These are phyloP conservation scores for Hirtodrosophila alboralis DNA, from an alignment of 2,888 invertebrate species.

Conservation along the genomic window DNA sequence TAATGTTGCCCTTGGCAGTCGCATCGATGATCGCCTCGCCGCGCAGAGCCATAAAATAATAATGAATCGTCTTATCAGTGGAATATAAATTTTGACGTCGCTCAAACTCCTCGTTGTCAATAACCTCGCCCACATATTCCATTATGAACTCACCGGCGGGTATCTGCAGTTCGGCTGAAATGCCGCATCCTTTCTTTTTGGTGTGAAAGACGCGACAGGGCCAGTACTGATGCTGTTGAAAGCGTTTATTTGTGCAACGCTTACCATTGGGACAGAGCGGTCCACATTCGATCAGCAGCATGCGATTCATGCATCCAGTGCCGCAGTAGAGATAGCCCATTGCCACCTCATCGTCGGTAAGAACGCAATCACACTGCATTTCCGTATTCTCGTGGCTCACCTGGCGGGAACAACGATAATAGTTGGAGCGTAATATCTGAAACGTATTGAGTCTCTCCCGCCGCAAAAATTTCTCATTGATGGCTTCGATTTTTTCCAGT, in stretches of 20 bases:
- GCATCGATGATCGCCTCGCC: slow-evolving; percentile 98
- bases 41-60: slow-evolving; percentile 98
- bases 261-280: slow-evolving; percentile 94
- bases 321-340: slow-evolving; percentile 95
- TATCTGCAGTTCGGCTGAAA: slow-evolving; percentile 85
- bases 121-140: slow-evolving; percentile 99
- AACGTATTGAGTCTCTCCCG: slow-evolving; percentile 88
- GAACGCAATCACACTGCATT: slow-evolving; percentile 97
- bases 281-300: slow-evolving; percentile 99
- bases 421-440: slow-evolving; percentile 92
- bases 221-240: slow-evolving; percentile 94
- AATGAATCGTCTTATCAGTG: slow-evolving; percentile 94
- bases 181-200: slow-evolving; percentile 97
- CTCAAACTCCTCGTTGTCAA: slow-evolving; percentile 95
- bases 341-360: slow-evolving; percentile 93
- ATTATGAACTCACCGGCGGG: slow-evolving; percentile 93
- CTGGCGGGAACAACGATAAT: slow-evolving; percentile 92
- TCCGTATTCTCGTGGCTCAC: slow-evolving; percentile 95
- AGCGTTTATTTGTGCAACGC: slow-evolving; percentile 96
- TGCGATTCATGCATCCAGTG: slow-evolving; percentile 97
- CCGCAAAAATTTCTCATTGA: slow-evolving; percentile 81
- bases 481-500: slow-evolving; percentile 78
- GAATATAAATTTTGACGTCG: slow-evolving; percentile 94
- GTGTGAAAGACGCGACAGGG: slow-evolving; percentile 94
- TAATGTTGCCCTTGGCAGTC: slow-evolving; percentile 96